phyloP scores from a whole-genome alignment of 2,113 vertebrate species.

The Tragelaphus buxtoni region DNA sequence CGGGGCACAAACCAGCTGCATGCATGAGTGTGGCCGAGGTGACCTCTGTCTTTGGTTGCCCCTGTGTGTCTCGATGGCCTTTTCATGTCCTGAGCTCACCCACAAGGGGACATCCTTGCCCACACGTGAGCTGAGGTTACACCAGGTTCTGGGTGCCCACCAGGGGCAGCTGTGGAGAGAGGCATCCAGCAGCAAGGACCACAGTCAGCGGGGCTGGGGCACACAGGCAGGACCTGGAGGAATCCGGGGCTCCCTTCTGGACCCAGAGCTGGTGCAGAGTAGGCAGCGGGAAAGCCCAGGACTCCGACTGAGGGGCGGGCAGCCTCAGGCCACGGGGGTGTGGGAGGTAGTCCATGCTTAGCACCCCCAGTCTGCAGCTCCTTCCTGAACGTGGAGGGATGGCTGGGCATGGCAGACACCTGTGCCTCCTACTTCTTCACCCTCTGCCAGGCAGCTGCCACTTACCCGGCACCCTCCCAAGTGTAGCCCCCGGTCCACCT shows the following conservation, averaged over 20 bases:
- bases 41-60: not conserved
- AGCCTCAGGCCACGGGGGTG: fast-evolving
- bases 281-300: not conserved
- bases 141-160: no score
- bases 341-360: no score
- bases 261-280: not conserved
- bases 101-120: not conserved
- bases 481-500: not conserved
- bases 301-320: fast-evolving
- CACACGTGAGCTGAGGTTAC: not conserved
- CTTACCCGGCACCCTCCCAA: not conserved
- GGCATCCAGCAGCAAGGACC: no score
- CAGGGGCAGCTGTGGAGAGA: not conserved
- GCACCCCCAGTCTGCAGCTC: not conserved
- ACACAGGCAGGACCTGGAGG: not conserved
- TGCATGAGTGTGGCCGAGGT: no score
- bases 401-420: not conserved
- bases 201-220: no score
- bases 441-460: not conserved
- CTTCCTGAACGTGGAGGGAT: not conserved
- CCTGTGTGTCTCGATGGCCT: fast-evolving
- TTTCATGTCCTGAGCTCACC: not conserved
- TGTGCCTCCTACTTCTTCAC: not conserved
- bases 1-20: not conserved
- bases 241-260: fast-evolving